Evolutionary conservation across 2,888 invertebrate genomes (phyloP).

Genomic region (Podotricha telesiphe): DNA sequence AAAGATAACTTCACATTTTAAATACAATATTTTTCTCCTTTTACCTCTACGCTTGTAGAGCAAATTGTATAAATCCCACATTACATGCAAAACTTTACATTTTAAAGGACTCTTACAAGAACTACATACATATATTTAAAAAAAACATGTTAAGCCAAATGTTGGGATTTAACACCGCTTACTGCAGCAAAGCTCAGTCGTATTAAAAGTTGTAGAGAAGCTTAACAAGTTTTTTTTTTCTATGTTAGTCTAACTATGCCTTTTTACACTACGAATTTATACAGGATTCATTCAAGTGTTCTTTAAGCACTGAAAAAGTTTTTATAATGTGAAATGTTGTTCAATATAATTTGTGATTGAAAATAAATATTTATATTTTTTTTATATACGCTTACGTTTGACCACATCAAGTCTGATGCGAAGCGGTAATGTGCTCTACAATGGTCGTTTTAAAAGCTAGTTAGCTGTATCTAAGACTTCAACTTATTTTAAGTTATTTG

Average conservation of each 20-base stretch:
- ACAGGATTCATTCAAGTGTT: not conserved
- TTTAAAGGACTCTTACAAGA: conserved; percentile 16
- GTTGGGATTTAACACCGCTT: conserved; percentile 45
- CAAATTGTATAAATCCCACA: not conserved
- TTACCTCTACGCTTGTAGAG: too few species aligned
- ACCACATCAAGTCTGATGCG: too few species aligned
- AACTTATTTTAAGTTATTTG: too few species aligned
- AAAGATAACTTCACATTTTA: not conserved
- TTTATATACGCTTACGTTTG: too few species aligned
- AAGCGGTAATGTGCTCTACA: too few species aligned
- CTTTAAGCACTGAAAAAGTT: too few species aligned
- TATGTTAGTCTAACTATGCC: not conserved
- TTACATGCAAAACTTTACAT: not conserved
- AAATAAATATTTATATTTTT: too few species aligned
- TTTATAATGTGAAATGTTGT: too few species aligned
- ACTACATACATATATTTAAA: conserved; percentile 26
- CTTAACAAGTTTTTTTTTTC: conserved; percentile 15
- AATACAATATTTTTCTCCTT: not conserved
- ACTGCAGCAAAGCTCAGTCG: conserved; percentile 40
- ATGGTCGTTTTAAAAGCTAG: too few species aligned
- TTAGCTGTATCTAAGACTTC: too few species aligned
- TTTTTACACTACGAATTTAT: not conserved
- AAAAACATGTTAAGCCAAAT: conserved; percentile 36
- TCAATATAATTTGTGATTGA: too few species aligned
- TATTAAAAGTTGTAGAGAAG: conserved; percentile 37